Percentiles rank a stretch among this genome's conserved stretches.
Evolutionary conservation across 2,113 vertebrate genomes (phyloP).

Genomic region (Onychostruthus taczanowskii): DNA sequence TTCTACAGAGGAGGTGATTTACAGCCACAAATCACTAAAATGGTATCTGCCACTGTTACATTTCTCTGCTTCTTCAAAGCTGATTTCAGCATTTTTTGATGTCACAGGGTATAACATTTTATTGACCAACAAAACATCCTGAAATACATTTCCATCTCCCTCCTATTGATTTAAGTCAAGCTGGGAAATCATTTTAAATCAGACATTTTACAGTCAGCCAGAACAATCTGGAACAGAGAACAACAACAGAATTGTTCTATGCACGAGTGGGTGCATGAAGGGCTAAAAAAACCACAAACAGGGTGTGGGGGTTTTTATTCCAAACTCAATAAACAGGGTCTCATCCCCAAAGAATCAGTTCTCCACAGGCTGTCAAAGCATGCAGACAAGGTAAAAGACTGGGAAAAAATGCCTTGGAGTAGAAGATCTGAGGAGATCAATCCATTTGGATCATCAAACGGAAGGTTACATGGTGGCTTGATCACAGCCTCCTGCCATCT

Average conservation of each 20-base stretch:
- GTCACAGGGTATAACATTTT: constrained; percentile 24
- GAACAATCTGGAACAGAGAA: not conserved
- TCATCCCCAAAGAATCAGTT: not conserved
- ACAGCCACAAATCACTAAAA: constrained; percentile 21
- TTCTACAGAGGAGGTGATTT: not conserved
- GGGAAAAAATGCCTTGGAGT: not conserved
- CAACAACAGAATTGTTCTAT: not conserved
- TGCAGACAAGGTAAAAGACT: not conserved
- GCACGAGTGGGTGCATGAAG: not conserved
- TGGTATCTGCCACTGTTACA: not conserved
- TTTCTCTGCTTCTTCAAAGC: constrained; percentile 17
- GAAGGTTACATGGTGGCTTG: not conserved
- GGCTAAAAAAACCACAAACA: not conserved
- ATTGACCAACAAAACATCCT: constrained; percentile 57
- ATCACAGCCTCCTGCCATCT: not conserved
- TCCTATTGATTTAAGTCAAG: constrained; percentile 52
- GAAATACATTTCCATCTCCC: constrained; percentile 50
- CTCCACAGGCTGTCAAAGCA: not conserved
- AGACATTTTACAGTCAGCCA: not conserved
- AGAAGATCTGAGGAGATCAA: not conserved
- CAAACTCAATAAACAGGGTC: not conserved
- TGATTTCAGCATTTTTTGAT: constrained; percentile 51
- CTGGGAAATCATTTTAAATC: constrained; percentile 44
- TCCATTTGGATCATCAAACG: not conserved
- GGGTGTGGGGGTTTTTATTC: not conserved